Evolutionary conservation across 2,113 vertebrate species (phyloP).

Genomic region (Siniperca knerii): DNA sequence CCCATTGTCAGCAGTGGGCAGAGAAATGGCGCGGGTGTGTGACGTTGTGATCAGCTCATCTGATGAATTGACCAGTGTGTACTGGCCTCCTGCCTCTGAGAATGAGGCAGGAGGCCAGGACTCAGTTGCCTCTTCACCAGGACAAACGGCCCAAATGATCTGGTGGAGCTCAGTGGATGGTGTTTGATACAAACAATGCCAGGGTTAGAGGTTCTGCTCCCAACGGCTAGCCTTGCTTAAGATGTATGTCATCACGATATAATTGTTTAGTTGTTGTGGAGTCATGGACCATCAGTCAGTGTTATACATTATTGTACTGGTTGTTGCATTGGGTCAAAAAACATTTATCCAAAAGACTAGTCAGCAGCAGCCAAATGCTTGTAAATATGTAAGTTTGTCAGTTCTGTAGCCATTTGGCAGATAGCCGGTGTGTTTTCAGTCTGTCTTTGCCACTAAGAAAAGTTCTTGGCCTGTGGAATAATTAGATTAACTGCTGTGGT

Average conservation of each 20-base stretch:
- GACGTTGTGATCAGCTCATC: constrained; percentile 6
- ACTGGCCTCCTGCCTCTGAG: constrained; percentile 22
- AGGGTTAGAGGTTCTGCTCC: not conserved
- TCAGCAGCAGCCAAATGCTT: not conserved
- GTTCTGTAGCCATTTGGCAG: not conserved
- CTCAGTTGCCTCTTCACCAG: not conserved
- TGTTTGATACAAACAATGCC: constrained; percentile 2
- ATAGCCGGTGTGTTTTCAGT: not conserved
- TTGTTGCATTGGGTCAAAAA: not conserved
- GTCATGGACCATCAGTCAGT: not conserved
- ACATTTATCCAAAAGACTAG: not conserved
- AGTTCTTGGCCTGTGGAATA: not conserved
- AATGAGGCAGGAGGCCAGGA: not conserved
- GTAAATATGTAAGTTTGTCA: not conserved
- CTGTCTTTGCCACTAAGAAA: not conserved
- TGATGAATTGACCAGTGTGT: constrained; percentile 59
- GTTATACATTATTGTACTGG: not conserved
- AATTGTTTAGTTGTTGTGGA: not conserved
- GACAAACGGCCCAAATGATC: constrained; percentile 14
- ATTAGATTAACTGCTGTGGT: constrained; percentile 19
- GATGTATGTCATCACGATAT: not conserved
- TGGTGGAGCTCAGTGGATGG: not conserved
- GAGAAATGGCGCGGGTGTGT: constrained; percentile 39
- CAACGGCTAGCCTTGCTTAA: not conserved
- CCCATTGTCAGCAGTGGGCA: constrained; percentile 52